Conservation (phyloP, 2,113 vertebrate species). For the Carettochelys insculpta region DNA sequence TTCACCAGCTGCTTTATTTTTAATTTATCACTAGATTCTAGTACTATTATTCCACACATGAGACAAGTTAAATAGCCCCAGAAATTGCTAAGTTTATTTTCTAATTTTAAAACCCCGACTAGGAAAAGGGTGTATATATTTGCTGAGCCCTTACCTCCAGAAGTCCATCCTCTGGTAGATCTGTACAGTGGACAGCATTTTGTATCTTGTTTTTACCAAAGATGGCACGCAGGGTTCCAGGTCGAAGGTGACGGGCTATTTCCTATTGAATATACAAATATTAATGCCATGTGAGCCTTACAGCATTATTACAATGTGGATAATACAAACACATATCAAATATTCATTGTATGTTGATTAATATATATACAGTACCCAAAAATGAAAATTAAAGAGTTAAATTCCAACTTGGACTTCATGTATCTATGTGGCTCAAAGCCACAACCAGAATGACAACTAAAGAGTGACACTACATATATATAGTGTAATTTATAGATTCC, state of each 20-base stretch:
- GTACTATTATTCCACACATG: background rate
- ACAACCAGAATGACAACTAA: background rate
- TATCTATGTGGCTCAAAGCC: background rate
- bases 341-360: background rate
- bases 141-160: constrained; percentile 84
- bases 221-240: constrained; percentile 84
- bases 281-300: background rate
- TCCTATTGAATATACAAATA: constrained; percentile 78
- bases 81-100: background rate
- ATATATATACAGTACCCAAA: background rate
- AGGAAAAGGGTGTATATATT: background rate
- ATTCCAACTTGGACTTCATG: background rate
- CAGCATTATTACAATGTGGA: background rate
- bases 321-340: background rate
- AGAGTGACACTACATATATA: background rate
- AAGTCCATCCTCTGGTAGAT: constrained; percentile 91
- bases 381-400: background rate
- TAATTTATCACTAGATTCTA: background rate
- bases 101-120: background rate
- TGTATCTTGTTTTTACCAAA: constrained; percentile 91
- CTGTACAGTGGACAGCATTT: constrained; percentile 94
- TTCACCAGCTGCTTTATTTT: background rate
- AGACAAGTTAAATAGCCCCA: background rate
- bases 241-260: constrained; percentile 88
- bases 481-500: background rate